Evolutionary conservation across 2,797 vertebrate species (phyloP).

Genomic region (Eulemur mongoz): DNA sequence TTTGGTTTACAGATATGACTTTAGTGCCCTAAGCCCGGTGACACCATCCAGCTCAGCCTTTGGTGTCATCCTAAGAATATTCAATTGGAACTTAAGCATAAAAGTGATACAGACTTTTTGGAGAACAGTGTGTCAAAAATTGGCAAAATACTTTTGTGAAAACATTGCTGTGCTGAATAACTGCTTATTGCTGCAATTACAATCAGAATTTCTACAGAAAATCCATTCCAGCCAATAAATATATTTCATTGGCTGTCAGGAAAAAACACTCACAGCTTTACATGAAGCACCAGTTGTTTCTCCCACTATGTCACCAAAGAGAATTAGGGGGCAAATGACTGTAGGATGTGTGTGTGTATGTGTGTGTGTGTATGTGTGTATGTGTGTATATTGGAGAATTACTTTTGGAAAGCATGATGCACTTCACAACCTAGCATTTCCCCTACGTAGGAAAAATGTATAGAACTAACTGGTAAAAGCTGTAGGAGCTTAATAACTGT

Average conservation of each 20-base stretch:
- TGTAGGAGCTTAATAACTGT: background rate
- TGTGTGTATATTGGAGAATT: background rate
- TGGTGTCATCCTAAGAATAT: background rate
- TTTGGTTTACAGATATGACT: background rate
- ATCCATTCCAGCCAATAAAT: background rate
- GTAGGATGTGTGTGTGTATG: background rate
- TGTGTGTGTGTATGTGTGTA: background rate
- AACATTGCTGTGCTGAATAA: conserved; percentile 2
- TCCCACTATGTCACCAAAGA: background rate
- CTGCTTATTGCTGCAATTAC: conserved; percentile 16
- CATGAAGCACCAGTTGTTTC: background rate
- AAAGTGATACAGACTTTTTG: background rate
- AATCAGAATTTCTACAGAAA: conserved; percentile 29
- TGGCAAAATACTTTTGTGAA: conserved; percentile 7
- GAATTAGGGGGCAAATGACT: background rate
- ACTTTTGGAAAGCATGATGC: background rate
- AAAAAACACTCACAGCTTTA: background rate
- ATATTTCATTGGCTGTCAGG: background rate
- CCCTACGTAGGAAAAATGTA: background rate
- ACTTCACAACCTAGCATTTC: background rate
- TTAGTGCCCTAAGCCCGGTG: background rate
- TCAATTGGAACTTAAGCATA: conserved; percentile 4
- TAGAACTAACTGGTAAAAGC: background rate
- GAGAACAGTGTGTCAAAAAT: background rate
- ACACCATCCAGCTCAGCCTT: background rate